Percentiles rank a stretch among this genome's conserved stretches.
These are phyloP conservation scores for Archips crataeganus DNA, from an alignment of 2,888 invertebrate species.

Conservation along the genomic window DNA sequence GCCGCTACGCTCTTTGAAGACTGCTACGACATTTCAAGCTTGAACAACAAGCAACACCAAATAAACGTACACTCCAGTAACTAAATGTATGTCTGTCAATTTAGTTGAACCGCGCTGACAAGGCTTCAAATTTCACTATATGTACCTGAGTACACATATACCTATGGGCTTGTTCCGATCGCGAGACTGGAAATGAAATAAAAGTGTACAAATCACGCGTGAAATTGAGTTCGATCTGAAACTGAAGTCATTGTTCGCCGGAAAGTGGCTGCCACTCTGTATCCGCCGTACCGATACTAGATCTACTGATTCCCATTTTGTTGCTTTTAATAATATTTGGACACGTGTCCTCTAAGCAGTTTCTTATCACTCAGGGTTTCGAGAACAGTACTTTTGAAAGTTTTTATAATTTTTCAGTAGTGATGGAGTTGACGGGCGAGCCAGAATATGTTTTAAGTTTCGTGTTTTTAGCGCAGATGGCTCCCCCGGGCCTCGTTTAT, in stretches of 20 bases:
- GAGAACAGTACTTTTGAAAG: not conserved
- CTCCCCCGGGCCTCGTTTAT: conserved; percentile 73
- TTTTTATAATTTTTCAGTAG: conserved; percentile 18
- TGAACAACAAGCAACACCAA: conserved; percentile 24
- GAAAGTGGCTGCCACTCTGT: conserved; percentile 61
- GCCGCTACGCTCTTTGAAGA: conserved; percentile 49
- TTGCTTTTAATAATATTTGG: conserved; percentile 15
- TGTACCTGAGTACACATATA: conserved; percentile 5
- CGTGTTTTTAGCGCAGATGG: conserved; percentile 69
- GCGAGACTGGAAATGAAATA: conserved; percentile 75
- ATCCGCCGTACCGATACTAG: conserved; percentile 44
- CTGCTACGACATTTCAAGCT: conserved; percentile 32
- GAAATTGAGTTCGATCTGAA: conserved; percentile 80
- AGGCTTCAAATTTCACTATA: conserved; percentile 22
- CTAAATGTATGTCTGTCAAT: conserved; percentile 14
- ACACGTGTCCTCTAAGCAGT: not conserved
- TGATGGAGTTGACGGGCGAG: conserved; percentile 45
- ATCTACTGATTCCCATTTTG: conserved; percentile 46
- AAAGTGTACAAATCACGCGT: conserved; percentile 83
- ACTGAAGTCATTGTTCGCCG: conserved; percentile 72
- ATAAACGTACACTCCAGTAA: conserved; percentile 12
- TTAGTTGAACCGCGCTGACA: conserved; percentile 20
- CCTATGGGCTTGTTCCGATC: conserved; percentile 56
- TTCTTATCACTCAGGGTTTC: not conserved
- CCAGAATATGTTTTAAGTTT: conserved; percentile 68